Evolutionary conservation across 2,113 vertebrate genomes (phyloP), one percentile per base, ranked within the genome.

Genomic region (Syrmaticus mikado): DNA sequence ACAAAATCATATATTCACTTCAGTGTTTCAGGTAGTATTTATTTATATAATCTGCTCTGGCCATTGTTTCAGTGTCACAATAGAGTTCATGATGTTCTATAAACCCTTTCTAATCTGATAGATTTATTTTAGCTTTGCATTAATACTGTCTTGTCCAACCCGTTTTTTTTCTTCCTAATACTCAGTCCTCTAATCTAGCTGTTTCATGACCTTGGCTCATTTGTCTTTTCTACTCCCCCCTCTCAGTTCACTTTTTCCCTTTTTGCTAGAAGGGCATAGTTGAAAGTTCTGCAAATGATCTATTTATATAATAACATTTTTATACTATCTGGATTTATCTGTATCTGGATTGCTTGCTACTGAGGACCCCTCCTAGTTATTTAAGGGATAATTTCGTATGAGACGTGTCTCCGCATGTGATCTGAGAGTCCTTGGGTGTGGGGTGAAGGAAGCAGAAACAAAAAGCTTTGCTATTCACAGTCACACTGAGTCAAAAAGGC

Each of bases 31-130:
- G 53, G 25, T 46, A 43, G 7, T 34, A 43, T 85, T 84, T 94
- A 53, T 91, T 92, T 71, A 17, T 77, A 40, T 83, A 41, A 73
- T 74, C 45, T 74, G 3, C 19, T 81, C 46, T 86, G 5, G 27
- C n/a, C 87, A 40, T 76, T 71, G 70, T 89, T 87, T 92, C 65
- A 75, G 11, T 28, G 89, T 85, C 60, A 62, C 32, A 13, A 5
- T 50, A 32, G 24, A 16, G 20, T 48, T 21, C 34, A 41, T 4
- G 25, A 14, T 50, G 15, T 66, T 93, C 60, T 66, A 85, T 50
- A 92, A 90, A 90, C 46, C 34, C 9, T 67, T 87, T 28, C 60
- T 52, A 89, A 92, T 90, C 85, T 95, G 85, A 93, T 92, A 2
- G 95, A 91, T 92, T 52, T 50, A 64, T 86, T 95, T 72, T 74